These are phyloP conservation scores for Kobus ellipsiprymnus DNA, from an alignment of 2,113 vertebrate species.

Conservation along the genomic window DNA sequence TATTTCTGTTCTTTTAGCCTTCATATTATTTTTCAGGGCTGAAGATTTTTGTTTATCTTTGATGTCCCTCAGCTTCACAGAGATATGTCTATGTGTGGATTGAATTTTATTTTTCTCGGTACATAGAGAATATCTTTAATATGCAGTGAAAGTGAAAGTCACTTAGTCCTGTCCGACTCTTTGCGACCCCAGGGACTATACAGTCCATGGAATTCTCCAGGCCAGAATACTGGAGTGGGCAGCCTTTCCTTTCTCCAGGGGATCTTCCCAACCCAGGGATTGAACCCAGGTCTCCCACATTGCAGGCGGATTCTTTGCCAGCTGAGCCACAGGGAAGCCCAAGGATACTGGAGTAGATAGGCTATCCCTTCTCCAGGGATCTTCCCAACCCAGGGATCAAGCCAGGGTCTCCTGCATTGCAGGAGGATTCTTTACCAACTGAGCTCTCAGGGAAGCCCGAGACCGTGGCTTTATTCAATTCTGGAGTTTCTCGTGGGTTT, in stretches of 20 bases:
- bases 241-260: not conserved
- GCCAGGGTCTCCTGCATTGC: not conserved
- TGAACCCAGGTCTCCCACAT: not conserved
- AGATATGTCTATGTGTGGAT: not conserved
- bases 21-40: not conserved
- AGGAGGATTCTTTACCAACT: not conserved
- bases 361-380: not conserved
- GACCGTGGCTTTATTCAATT: not conserved
- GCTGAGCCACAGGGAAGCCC: not conserved
- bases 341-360: not conserved
- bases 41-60: not conserved
- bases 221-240: not conserved
- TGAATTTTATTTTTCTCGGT: not conserved
- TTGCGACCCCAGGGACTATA: not conserved
- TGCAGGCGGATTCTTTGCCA: not conserved
- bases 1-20: not conserved
- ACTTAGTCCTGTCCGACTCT: accelerated
- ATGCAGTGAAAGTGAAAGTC: not conserved
- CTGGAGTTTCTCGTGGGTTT: not conserved
- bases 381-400: not conserved
- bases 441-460: not conserved
- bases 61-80: not conserved
- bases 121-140: not conserved
- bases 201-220: not conserved
- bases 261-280: not conserved